A percentile compares a stretch with the other conserved stretches of the same genome.
Evolutionary conservation across 2,797 vertebrate genomes (phyloP).

Genomic region (Gambusia yucatana): DNA sequence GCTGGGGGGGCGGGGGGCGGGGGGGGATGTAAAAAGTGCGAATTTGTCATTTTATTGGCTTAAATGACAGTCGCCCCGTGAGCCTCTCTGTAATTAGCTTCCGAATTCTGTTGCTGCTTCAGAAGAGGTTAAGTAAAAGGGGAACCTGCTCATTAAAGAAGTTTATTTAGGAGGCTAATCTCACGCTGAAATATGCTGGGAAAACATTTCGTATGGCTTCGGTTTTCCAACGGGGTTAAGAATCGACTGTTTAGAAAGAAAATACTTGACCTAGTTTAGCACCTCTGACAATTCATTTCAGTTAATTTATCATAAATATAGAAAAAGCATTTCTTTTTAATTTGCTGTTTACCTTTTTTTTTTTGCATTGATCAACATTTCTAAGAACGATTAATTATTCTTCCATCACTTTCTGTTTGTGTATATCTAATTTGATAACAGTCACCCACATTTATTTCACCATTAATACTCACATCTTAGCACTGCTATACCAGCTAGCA

Average conservation of each 20-base stretch:
- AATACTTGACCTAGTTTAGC: not conserved
- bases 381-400: not conserved
- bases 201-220: not conserved
- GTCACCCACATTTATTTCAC: not conserved
- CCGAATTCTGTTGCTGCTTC: not conserved
- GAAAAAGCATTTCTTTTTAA: not conserved
- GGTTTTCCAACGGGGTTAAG: not conserved
- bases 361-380: not conserved
- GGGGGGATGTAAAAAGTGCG: not conserved
- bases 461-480: not conserved
- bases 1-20: no score
- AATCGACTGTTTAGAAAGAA: not conserved
- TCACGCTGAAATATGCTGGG: not conserved
- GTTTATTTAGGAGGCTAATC: not conserved
- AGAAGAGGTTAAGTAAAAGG: not conserved
- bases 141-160: not conserved
- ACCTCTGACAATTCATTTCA: not conserved
- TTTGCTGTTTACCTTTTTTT: not conserved
- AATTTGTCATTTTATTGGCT: conserved; percentile 9
- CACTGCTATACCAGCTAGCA: not conserved
- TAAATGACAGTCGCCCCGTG: conserved; percentile 1
- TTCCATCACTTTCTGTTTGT: not conserved
- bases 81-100: conserved; percentile 4
- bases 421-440: not conserved
- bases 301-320: not conserved